These are phyloP conservation scores for Sitta europaea DNA, from an alignment of 2,113 vertebrate genomes.

Conservation along the genomic window DNA sequence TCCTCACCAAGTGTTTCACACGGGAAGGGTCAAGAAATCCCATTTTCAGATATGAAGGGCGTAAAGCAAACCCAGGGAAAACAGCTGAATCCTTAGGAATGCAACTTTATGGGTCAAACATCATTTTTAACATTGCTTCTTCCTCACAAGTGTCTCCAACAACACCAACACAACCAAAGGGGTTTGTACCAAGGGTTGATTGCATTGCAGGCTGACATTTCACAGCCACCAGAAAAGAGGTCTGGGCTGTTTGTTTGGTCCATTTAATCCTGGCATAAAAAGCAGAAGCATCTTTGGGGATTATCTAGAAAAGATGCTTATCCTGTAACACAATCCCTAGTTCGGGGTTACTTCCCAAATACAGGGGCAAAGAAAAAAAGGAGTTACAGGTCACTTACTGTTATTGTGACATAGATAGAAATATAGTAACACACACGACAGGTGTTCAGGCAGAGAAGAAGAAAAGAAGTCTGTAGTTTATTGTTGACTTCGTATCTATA, in stretches of 20 bases:
- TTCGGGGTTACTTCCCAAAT: not conserved
- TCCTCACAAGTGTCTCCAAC: not conserved
- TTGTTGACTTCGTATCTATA: no score
- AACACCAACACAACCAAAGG: not conserved
- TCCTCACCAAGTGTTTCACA: not conserved
- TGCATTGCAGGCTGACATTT: not conserved
- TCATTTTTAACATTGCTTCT: not conserved
- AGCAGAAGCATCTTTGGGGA: not conserved
- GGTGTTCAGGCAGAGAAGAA: no score
- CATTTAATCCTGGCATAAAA: not conserved
- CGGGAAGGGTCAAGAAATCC: not conserved
- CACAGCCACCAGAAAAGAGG: not conserved
- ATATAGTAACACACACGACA: no score
- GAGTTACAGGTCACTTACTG: slow-evolving; percentile 41
- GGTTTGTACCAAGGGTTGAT: not conserved
- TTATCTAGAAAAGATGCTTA: not conserved
- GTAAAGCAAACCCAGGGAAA: not conserved
- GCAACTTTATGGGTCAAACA: not conserved
- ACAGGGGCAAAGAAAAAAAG: not conserved
- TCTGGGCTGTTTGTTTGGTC: not conserved
- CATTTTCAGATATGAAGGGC: not conserved
- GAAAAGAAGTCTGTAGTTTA: no score
- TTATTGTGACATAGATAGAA: no score
- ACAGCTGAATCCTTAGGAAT: not conserved
- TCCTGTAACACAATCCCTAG: not conserved